Evolutionary conservation across 2,113 vertebrate genomes (phyloP).

Genomic region (Pteruthius melanotis): DNA sequence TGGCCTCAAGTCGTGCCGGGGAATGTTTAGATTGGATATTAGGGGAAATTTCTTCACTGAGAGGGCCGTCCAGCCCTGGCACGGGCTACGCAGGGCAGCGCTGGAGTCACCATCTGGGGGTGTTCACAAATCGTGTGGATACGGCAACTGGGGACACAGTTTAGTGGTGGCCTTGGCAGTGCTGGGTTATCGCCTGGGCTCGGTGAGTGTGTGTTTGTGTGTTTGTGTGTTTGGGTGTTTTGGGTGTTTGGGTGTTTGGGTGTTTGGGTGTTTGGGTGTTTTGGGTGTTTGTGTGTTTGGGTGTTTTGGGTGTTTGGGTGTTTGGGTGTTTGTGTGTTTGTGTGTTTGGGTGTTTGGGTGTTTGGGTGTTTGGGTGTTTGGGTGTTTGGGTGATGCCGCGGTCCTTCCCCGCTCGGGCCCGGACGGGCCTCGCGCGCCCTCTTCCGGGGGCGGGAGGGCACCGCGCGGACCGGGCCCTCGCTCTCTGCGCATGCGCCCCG

Average conservation of each 20-base stretch:
- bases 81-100: background rate
- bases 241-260: background rate
- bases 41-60: fast-evolving
- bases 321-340: too few species aligned
- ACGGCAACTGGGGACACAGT: background rate
- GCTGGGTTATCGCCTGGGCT: fast-evolving
- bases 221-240: too few species aligned
- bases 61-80: background rate
- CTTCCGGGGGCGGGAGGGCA: fast-evolving
- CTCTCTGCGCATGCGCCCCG: fast-evolving
- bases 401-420: background rate
- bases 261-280: background rate
- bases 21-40: fast-evolving
- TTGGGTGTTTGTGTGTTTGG: too few species aligned
- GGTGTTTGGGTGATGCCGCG: background rate
- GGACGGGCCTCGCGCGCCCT: background rate
- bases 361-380: too few species aligned
- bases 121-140: fast-evolving
- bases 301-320: too few species aligned
- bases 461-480: fast-evolving
- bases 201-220: fast-evolving
- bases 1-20: background rate
- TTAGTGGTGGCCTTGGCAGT: fast-evolving
- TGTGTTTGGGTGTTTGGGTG: background rate
- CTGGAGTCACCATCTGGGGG: background rate